These are phyloP conservation scores for Furcifer pardalis DNA, from an alignment of 2,797 vertebrate species.

Conservation along the genomic window DNA sequence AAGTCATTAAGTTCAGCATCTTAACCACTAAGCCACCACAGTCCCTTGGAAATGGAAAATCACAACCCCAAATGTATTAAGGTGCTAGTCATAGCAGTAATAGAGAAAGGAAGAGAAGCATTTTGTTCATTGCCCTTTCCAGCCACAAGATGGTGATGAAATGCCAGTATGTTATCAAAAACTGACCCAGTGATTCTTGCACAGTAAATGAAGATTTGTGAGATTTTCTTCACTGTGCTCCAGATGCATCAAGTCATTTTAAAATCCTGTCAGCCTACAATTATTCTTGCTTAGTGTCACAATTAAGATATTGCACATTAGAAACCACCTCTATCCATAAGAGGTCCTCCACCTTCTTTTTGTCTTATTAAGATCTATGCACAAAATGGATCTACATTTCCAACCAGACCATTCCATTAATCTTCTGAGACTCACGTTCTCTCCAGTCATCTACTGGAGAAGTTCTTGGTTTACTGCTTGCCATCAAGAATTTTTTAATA, in stretches of 20 bases:
- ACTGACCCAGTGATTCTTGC: not conserved
- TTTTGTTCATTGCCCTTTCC: not conserved
- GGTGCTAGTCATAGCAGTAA: not conserved
- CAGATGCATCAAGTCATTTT: not conserved
- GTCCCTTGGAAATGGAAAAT: no score
- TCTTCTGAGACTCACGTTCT: not conserved
- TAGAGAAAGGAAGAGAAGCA: not conserved
- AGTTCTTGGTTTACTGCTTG: not conserved
- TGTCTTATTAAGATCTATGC: no score
- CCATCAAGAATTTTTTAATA: not conserved
- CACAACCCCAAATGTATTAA: no score
- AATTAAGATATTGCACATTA: not conserved
- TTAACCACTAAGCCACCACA: no score
- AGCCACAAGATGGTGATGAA: constrained; percentile 13
- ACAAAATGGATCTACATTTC: not conserved
- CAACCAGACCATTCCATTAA: not conserved
- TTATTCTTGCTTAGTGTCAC: not conserved
- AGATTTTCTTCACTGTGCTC: no score
- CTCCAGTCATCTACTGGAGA: not conserved
- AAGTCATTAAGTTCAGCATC: no score
- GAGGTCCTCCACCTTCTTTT: not conserved
- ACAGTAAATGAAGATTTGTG: not conserved
- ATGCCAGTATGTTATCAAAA: not conserved
- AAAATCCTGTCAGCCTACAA: not conserved
- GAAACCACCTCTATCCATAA: not conserved